Evolutionary conservation across 2,888 invertebrate genomes (phyloP).

Genomic region (Penaeus monodon): DNA sequence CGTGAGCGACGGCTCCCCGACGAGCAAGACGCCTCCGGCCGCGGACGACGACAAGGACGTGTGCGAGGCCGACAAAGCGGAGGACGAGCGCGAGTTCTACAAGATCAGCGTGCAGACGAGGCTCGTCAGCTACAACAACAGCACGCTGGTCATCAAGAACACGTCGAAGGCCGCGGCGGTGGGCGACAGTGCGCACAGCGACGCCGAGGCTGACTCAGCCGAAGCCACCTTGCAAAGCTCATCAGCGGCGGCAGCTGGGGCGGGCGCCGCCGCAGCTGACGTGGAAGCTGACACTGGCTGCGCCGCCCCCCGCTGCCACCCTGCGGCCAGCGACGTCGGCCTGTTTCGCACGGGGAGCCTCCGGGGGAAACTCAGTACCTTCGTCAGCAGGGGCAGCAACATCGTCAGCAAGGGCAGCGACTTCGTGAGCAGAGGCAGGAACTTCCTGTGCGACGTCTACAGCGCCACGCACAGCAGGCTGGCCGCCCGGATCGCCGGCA

Average conservation of each 20-base stretch:
- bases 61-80: slow-evolving; percentile 45
- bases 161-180: slow-evolving; percentile 26
- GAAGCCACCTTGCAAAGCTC: slow-evolving; percentile 40
- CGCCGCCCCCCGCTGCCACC: background rate
- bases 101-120: slow-evolving; percentile 52
- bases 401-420: too few relatives aligned
- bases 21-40: background rate
- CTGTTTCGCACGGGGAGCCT: slow-evolving; percentile 3
- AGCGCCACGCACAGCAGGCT: slow-evolving; percentile 47
- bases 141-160: slow-evolving; percentile 52
- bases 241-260: slow-evolving; percentile 14
- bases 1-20: slow-evolving; percentile 12
- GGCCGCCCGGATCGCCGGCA: background rate
- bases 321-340: background rate
- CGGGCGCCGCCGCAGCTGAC: slow-evolving; percentile 3
- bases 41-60: slow-evolving; percentile 58
- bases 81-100: slow-evolving; percentile 52
- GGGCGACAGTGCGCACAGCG: background rate
- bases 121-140: slow-evolving; percentile 58
- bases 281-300: background rate
- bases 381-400: slow-evolving; percentile 15
- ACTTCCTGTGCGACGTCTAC: slow-evolving; percentile 45
- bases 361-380: slow-evolving; percentile 11
- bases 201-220: slow-evolving; percentile 12
- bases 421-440: slow-evolving; percentile 7